Evolutionary conservation across 2,113 vertebrate species (phyloP).

Genomic region (Solenodon paradoxus): DNA sequence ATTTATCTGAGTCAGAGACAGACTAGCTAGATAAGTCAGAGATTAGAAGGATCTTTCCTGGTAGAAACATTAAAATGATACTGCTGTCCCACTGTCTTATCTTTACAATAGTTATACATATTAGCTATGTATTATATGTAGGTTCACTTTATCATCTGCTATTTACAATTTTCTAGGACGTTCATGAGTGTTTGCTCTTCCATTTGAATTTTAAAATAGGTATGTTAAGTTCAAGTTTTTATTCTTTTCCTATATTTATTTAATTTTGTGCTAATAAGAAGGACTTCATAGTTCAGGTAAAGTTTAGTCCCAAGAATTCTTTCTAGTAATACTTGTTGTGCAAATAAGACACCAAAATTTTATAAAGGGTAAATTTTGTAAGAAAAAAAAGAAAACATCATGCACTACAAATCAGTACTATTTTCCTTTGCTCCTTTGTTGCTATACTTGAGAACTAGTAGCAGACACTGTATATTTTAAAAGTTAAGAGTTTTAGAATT

Average conservation of each 20-base stretch:
- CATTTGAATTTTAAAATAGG: constrained; percentile 11
- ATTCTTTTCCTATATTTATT: not conserved
- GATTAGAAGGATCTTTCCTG: not conserved
- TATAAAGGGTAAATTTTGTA: not conserved
- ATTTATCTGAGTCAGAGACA: not conserved
- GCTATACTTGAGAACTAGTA: not conserved
- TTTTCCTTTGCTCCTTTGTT: not conserved
- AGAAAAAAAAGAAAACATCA: not conserved
- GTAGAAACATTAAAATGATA: not conserved
- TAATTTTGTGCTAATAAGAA: constrained; percentile 26
- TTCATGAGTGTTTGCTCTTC: not conserved
- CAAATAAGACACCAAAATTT: not conserved
- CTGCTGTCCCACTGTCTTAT: not conserved
- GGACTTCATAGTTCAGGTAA: not conserved
- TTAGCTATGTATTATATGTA: not conserved
- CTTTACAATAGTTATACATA: not conserved
- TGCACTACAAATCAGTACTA: not conserved
- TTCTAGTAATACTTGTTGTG: not conserved
- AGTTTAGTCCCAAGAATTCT: not conserved
- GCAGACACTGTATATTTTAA: not conserved
- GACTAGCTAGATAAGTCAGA: not conserved
- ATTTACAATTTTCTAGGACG: not conserved
- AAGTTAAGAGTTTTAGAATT: constrained; percentile 67
- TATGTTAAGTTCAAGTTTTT: not conserved
- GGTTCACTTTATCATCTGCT: no score